Evolutionary conservation across 2,113 vertebrate species (phyloP).

Genomic region (Apaloderma vittatum): DNA sequence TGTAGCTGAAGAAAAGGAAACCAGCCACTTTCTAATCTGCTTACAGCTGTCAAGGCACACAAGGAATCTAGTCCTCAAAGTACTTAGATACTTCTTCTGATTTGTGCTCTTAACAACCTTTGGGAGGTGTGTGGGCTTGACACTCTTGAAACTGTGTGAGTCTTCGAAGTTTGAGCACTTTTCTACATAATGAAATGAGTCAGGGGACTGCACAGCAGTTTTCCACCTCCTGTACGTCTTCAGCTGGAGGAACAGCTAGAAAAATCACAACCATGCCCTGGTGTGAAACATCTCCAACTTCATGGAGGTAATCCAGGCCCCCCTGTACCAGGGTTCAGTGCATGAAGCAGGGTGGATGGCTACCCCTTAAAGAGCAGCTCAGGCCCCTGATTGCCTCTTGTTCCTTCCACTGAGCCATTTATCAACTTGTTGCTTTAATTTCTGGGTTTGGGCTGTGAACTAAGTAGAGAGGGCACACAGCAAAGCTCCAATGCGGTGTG

Average conservation of each 20-base stretch:
- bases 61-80: not conserved
- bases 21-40: not conserved
- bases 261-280: fast-evolving
- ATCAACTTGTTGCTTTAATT: not conserved
- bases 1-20: not conserved
- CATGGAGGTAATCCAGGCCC: fast-evolving
- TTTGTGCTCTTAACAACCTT: not conserved
- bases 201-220: not conserved
- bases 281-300: not conserved
- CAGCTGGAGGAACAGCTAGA: not conserved
- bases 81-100: not conserved
- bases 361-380: not conserved
- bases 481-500: not conserved
- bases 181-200: not conserved
- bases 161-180: not conserved
- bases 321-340: not conserved
- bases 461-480: fast-evolving
- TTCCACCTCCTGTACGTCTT: not conserved
- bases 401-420: not conserved
- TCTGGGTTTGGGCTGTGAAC: not conserved
- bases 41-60: not conserved
- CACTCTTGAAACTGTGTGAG: fast-evolving
- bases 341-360: not conserved
- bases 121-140: fast-evolving
- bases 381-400: fast-evolving